Evolutionary conservation across 2,113 vertebrate species (phyloP), one percentile per base, ranked within the genome.

Genomic region (Tylochromis polylepis): DNA sequence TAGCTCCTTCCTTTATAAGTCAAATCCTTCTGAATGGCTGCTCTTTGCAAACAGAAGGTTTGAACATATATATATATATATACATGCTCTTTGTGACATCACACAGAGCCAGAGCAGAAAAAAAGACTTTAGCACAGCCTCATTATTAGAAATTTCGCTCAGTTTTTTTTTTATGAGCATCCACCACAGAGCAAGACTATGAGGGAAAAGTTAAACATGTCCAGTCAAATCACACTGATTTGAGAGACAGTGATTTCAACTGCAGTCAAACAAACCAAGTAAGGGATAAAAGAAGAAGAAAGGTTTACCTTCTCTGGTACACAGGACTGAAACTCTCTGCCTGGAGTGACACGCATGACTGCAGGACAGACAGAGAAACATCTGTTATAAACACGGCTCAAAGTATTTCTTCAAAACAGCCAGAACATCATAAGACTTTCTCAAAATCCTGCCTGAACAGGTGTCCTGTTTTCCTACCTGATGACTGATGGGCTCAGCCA

Each of bases 261-360:
- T 24, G 55, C 22, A 22, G 7, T 57, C 55, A 24, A 12, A 57
- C 22, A 22, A 12, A 41, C 10, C 11, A 31, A n/a, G 49, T 36
- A 9, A 12, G 3, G 3, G 15, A n/a, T 5, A 5, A 20, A 7
- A 84, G 24, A 1, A 3, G 51, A 27, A 20, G 18, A 57, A 5
- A 86, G 10, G 5, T 92, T 95, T 95, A 99, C 98, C 97, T 96
- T 97, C 97, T 95, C 95, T 96, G 91, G 95, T 75, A 36, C 98
- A 99, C 4, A 96, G 89, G 65, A 99, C 94, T 4, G 97, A 97
- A 49, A 99, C 96, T 89, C 96, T 97, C 91, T 95, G 97, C 88
- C 96, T 96, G 92, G 98, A 98, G 72, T 89, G 95, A 94, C 98
- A 99, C 2, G 94, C 90, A 55, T 98, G 96, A 78, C 98, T 99